These are phyloP conservation scores for Napeogenes inachia DNA, from an alignment of 2,888 invertebrate genomes.

Conservation along the genomic window DNA sequence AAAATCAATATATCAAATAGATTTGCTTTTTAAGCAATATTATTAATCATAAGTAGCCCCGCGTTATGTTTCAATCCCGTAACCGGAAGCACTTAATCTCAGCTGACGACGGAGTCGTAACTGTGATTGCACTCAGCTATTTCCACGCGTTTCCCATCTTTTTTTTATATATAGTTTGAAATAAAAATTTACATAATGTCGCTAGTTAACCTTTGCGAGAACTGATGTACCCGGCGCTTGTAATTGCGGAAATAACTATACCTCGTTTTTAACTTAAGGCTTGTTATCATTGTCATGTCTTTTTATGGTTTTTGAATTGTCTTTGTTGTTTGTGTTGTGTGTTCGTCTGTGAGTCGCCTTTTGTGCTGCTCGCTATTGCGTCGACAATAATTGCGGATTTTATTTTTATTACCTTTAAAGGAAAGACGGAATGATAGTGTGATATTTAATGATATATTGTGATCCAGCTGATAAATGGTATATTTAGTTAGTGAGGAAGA, in stretches of 20 bases:
- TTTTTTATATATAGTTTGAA: constrained; percentile 47
- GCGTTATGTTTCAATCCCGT: constrained; percentile 18
- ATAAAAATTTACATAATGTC: constrained; percentile 56
- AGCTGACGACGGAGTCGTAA: constrained; percentile 22
- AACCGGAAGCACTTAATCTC: constrained; percentile 32
- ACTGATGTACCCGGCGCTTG: constrained; percentile 52
- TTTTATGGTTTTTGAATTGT: constrained; percentile 29
- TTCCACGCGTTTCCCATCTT: constrained; percentile 44
- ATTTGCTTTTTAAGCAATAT: not conserved
- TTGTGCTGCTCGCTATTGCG: constrained; percentile 23
- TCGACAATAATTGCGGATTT: constrained; percentile 35
- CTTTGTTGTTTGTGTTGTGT: constrained; percentile 27
- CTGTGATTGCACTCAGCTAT: constrained; percentile 36
- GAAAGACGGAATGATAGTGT: constrained; percentile 19
- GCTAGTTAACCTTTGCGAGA: constrained; percentile 65
- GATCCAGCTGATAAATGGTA: constrained; percentile 26
- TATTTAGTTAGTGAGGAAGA: constrained; percentile 24
- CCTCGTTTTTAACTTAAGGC: constrained; percentile 30
- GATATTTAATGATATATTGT: constrained; percentile 19
- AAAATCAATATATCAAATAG: not conserved
- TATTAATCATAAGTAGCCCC: constrained; percentile 4
- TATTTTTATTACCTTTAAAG: constrained; percentile 27
- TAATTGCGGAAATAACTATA: constrained; percentile 60
- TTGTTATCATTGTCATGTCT: constrained; percentile 32
- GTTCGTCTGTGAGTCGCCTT: constrained; percentile 24